Conservation (phyloP, 2,797 vertebrate genomes). For the Lagodon rhomboides region DNA sequence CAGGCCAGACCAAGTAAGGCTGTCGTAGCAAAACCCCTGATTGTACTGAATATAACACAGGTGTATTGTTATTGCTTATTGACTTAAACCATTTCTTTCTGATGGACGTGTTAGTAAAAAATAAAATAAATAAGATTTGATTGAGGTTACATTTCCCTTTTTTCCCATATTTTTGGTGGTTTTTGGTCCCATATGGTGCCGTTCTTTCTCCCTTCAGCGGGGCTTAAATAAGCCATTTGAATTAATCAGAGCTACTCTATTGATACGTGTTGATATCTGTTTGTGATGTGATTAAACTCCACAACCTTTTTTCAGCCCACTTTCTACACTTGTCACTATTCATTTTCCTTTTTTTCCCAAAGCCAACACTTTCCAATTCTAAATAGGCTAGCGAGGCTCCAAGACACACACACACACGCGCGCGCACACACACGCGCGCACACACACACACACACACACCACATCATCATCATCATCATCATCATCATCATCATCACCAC, state of each 20-base stretch:
- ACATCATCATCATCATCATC: neutral
- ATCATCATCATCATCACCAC: slow-evolving; percentile 1
- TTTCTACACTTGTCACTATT: slow-evolving; percentile 65
- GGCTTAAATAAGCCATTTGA: slow-evolving; percentile 16
- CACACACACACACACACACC: too few species aligned
- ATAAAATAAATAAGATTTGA: neutral
- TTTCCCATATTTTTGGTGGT: too few species aligned
- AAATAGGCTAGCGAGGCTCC: neutral
- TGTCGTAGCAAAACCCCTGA: too few species aligned
- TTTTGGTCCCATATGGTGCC: neutral
- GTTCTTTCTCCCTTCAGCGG: neutral
- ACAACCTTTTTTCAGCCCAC: slow-evolving; percentile 45
- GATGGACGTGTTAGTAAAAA: neutral
- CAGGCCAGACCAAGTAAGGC: neutral
- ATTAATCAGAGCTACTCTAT: slow-evolving; percentile 21
- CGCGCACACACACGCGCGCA: slow-evolving; percentile 2
- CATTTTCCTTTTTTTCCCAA: slow-evolving; percentile 45
- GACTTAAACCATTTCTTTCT: neutral
- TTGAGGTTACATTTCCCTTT: too few species aligned
- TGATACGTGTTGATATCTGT: slow-evolving; percentile 40
- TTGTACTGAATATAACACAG: neutral
- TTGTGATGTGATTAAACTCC: slow-evolving; percentile 43
- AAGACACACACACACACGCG: slow-evolving; percentile 26
- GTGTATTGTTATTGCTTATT: neutral
- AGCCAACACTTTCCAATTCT: slow-evolving; percentile 48